phyloP scores from a whole-genome alignment of 2,113 vertebrate species.

The Thalassarche chlororhynchos region DNA sequence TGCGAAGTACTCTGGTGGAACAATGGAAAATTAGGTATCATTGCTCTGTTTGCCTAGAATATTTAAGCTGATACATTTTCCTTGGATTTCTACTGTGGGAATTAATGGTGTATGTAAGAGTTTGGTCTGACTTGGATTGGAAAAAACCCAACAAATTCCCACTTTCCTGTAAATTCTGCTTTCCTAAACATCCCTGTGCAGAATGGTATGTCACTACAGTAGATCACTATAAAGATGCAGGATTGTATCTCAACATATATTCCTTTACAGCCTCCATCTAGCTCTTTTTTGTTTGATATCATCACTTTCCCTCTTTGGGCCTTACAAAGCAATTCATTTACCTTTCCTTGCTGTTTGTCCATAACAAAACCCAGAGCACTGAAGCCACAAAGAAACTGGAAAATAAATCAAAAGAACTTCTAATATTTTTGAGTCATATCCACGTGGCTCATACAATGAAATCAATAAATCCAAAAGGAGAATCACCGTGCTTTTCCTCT shows the following conservation, averaged over 20 bases:
- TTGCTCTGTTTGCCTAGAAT: neutral
- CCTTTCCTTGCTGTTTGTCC: neutral
- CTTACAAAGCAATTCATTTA: neutral
- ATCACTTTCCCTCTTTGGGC: neutral
- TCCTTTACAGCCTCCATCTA: neutral
- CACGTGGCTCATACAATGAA: neutral
- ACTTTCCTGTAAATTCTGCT: neutral
- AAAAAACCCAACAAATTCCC: neutral
- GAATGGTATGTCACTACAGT: neutral
- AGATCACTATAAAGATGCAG: neutral
- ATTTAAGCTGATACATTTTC: neutral
- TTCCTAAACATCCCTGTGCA: neutral
- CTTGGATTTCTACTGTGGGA: neutral
- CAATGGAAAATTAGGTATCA: neutral
- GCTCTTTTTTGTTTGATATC: neutral
- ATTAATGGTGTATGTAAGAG: neutral
- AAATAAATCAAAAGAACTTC: neutral
- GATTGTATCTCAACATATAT: neutral
- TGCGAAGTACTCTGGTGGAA: neutral
- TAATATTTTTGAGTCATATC: neutral
- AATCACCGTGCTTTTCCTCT: neutral
- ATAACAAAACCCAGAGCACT: neutral
- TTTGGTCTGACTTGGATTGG: neutral
- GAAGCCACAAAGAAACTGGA: neutral
- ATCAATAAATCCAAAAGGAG: neutral